These are phyloP conservation scores for Epizoanthus stellaris DNA, from an alignment of 92 coral and sea anemone species.

Conservation along the genomic window DNA sequence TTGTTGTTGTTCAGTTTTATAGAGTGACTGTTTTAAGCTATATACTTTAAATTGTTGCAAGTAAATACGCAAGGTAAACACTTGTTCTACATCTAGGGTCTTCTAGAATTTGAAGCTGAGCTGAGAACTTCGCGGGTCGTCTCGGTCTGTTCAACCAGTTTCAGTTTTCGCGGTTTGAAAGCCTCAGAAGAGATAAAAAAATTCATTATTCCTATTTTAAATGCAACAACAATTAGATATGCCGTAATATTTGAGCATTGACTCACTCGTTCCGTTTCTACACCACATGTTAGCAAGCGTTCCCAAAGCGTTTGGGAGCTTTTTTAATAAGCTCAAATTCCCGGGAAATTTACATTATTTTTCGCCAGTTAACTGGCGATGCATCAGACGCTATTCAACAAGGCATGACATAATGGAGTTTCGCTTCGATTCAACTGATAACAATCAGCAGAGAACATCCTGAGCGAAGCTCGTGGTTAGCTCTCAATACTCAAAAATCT, in stretches of 20 bases:
- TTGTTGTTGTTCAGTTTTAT: conserved; percentile 32
- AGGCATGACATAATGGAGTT: conserved; percentile 26
- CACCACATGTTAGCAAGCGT: background rate
- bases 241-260: conserved; percentile 13
- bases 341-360: background rate
- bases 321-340: background rate
- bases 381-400: background rate
- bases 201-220: conserved; percentile 31
- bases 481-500: conserved; percentile 30
- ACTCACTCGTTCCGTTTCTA: background rate
- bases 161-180: conserved; percentile 43
- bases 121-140: background rate
- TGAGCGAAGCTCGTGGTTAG: conserved; percentile 29
- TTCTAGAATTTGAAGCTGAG: conserved; percentile 27
- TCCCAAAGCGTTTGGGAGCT: conserved; percentile 7
- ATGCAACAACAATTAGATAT: conserved; percentile 12
- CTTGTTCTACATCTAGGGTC: background rate
- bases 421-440: conserved; percentile 35
- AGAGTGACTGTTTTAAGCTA: conserved; percentile 43
- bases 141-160: background rate
- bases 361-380: background rate
- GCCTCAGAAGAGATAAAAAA: conserved; percentile 42
- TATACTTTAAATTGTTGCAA: conserved; percentile 53
- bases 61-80: conserved; percentile 57
- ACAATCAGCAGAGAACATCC: conserved; percentile 21